phyloP scores from a whole-genome alignment of 1,140 invertebrate species.

The Oedothorax gibbosus region DNA sequence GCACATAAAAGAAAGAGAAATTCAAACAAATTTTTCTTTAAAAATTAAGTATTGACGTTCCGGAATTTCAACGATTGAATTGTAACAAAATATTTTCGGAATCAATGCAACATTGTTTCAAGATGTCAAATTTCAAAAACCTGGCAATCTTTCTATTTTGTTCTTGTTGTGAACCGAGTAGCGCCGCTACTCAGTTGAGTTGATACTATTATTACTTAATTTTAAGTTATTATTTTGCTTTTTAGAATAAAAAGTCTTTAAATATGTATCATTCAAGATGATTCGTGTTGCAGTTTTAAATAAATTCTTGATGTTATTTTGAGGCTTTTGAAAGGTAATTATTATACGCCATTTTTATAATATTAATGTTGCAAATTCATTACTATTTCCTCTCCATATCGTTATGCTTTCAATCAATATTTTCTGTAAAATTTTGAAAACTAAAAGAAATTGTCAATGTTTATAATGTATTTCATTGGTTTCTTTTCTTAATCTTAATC shows the following conservation, averaged over 20 bases:
- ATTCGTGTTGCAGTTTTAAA: neutral
- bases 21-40: too few relatives aligned
- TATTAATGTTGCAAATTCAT: conserved; percentile 55
- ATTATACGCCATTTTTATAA: conserved; percentile 37
- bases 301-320: neutral
- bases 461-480: neutral
- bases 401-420: conserved; percentile 60
- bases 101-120: too few relatives aligned
- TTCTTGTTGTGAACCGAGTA: conserved; percentile 47
- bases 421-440: conserved; percentile 39
- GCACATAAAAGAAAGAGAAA: too few relatives aligned
- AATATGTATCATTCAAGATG: neutral
- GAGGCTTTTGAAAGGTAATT: conserved; percentile 41
- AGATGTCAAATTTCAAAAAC: too few relatives aligned
- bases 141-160: conserved; percentile 55
- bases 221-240: conserved; percentile 42
- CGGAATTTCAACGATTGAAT: too few relatives aligned
- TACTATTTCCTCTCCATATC: conserved; percentile 57
- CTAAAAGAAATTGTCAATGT: conserved; percentile 11
- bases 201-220: conserved; percentile 43
- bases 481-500: neutral
- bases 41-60: too few relatives aligned
- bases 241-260: conserved; percentile 24
- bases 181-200: conserved; percentile 41
- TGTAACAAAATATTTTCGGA: too few relatives aligned